Evolutionary conservation across 2,888 invertebrate genomes (phyloP).

Genomic region (Coelinius sp.): DNA sequence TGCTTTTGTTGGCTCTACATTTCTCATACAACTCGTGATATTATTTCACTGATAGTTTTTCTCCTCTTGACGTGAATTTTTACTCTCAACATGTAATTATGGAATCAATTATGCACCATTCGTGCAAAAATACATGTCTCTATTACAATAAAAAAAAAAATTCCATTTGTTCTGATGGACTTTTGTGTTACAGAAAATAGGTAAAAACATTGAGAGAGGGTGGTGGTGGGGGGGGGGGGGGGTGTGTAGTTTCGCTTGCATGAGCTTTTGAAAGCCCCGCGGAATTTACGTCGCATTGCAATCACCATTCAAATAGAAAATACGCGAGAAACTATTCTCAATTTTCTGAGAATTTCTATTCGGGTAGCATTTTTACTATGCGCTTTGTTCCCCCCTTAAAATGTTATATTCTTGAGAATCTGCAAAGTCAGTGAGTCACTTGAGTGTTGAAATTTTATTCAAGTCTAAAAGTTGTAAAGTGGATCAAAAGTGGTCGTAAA

Average conservation of each 20-base stretch:
- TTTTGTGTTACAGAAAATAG: not conserved
- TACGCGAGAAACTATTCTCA: not conserved
- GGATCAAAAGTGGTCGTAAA: constrained; percentile 5
- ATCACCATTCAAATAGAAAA: constrained; percentile 18
- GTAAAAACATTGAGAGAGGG: not conserved
- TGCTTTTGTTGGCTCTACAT: constrained; percentile 5
- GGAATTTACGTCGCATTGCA: not conserved
- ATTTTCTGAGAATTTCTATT: not conserved
- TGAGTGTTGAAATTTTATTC: not conserved
- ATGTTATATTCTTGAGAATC: not conserved
- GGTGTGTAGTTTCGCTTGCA: not conserved
- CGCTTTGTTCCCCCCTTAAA: not conserved
- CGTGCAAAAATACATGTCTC: constrained; percentile 3
- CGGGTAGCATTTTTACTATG: not conserved
- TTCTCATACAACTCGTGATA: constrained; percentile 2
- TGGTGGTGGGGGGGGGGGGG: not conserved
- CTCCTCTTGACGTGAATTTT: constrained; percentile 33
- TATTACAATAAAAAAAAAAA: constrained; percentile 1
- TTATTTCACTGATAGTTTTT: not conserved
- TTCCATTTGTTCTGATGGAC: constrained; percentile 20
- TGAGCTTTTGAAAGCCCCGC: constrained; percentile 1
- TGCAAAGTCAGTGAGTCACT: not conserved
- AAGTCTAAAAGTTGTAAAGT: not conserved
- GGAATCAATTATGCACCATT: constrained; percentile 42
- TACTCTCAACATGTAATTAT: constrained; percentile 42